phyloP scores from a whole-genome alignment of 2,113 vertebrate genomes.

The Eulemur rufifrons region DNA sequence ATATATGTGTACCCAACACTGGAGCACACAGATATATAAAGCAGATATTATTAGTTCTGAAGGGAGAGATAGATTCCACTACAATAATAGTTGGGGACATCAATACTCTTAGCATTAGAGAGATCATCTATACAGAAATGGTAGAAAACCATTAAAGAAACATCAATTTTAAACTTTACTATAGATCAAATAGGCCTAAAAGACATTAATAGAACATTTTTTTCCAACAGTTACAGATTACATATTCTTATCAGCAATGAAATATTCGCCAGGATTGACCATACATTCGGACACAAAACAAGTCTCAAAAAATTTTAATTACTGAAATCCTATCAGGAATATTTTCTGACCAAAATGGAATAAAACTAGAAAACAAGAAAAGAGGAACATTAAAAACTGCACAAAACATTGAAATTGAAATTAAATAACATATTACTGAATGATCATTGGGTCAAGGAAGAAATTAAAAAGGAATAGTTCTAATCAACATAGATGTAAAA shows the following conservation, averaged over 20 bases:
- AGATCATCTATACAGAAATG: neutral
- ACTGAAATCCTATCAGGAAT: neutral
- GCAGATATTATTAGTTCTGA: neutral
- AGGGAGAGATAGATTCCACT: neutral
- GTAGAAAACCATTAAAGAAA: neutral
- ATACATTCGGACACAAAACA: neutral
- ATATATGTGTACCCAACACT: neutral
- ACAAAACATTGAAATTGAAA: neutral
- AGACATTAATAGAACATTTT: neutral
- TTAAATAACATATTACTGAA: neutral
- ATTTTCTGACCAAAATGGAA: neutral
- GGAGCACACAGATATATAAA: neutral
- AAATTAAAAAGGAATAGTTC: neutral
- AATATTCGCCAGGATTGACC: neutral
- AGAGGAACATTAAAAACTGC: neutral
- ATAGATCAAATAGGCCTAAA: neutral
- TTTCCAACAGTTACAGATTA: neutral
- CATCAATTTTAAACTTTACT: neutral
- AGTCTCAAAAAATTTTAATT: neutral
- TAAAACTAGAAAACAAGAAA: neutral
- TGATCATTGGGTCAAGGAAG: neutral
- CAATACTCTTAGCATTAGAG: neutral
- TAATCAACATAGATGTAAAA: neutral
- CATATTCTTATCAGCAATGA: neutral
- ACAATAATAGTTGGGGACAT: neutral